Evolutionary conservation across 2,113 vertebrate species (phyloP).

Genomic region (Lophochroa leadbeateri): DNA sequence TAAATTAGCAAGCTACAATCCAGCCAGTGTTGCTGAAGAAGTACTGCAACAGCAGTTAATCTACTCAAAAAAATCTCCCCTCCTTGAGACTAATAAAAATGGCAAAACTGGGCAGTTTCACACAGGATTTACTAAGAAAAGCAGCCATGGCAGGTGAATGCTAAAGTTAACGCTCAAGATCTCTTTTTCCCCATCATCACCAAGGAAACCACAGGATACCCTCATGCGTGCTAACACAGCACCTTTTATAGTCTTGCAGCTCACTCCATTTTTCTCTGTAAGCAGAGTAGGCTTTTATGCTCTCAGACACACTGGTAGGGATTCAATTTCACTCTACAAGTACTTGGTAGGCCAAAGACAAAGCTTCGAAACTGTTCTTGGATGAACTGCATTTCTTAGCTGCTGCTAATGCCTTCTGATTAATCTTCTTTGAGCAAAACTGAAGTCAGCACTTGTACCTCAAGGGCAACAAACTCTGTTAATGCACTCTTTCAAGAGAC

Average conservation of each 20-base stretch:
- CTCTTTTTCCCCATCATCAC: background rate
- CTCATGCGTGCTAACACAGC: background rate
- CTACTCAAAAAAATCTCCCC: background rate
- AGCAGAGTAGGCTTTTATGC: background rate
- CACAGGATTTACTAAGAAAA: background rate
- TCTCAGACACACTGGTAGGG: background rate
- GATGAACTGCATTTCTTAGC: background rate
- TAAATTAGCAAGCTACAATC: background rate
- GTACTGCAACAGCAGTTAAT: background rate
- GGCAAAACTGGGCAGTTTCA: background rate
- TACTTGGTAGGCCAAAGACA: background rate
- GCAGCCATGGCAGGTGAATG: background rate
- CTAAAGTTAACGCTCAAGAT: background rate
- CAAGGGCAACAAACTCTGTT: background rate
- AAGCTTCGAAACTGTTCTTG: background rate
- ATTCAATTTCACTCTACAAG: background rate
- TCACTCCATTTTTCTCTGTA: background rate
- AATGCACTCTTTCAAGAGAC: slow-evolving; percentile 3
- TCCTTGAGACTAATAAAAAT: background rate
- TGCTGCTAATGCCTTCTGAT: background rate
- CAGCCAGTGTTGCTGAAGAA: background rate
- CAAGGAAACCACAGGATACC: background rate
- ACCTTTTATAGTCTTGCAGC: background rate
- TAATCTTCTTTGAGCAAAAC: slow-evolving; percentile 28
- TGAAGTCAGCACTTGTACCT: slow-evolving; percentile 2